Base-by-base conservation (phyloP, 1,140 invertebrate species). In the Drosophila pseudoobscura region DNA sequence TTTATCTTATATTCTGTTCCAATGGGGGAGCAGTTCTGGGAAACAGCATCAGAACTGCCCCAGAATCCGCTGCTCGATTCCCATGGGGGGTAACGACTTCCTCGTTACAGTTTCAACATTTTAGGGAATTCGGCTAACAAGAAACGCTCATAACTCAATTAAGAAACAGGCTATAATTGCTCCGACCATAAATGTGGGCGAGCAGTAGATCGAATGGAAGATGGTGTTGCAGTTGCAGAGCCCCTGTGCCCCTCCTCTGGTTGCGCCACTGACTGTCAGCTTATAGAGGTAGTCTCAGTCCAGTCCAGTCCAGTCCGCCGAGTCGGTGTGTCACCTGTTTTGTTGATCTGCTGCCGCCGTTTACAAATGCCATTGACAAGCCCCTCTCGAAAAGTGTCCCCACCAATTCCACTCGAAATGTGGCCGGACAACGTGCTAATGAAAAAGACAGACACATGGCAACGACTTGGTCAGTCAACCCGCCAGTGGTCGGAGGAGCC, bases 111-210 rank as follows among this genome's bases (percentile, higher is more conserved):
- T 26, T 69, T 44, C 2, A 69, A 8, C 66, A 69, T 69, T 69
- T 69, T 69, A 69, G 66, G 52, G 63, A 69, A 69, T 69, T 69
- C 63, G 63, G 66, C 63, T 69, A 69, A 69, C 66, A 69, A 69
- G 66, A 69, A 57, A 45, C 17, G 50, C 69, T 83, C 80, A 83
- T 83, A 83, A 83, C 79, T 83, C 75, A 83, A 83, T 83, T 83
- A 83, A 78, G 70, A 50, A 45, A 29, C 35, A 35, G 41, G 24
- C 56, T 26, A 45, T 41, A 78, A 60, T 57, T 65, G 60, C 22
- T 53, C 35, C 58, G 31, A 22, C 52, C 53, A 69, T 65, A 31
- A 62, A 31, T 29, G 63, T 66, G 65, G 63, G 63, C 61, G 64
- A 69, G 35, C 35, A 39, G 51, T 35, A 53, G 51, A 69, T 68